Percentiles rank a stretch among this genome's conserved stretches.
These are phyloP conservation scores for Callithrix jacchus DNA, from an alignment of 2,113 vertebrate species.

Conservation along the genomic window DNA sequence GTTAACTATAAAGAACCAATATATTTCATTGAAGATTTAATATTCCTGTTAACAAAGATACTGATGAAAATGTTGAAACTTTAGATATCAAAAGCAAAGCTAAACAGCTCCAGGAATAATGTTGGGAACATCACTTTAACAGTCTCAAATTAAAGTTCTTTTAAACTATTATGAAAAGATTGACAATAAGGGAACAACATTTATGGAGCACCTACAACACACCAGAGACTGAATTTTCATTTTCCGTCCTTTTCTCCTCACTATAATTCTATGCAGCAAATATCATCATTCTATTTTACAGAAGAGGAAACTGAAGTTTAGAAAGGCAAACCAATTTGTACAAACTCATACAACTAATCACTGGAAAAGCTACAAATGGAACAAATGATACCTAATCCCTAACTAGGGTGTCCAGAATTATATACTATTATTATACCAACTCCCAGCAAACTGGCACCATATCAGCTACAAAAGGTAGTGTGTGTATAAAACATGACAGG, in stretches of 20 bases:
- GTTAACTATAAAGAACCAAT: slow-evolving; percentile 22
- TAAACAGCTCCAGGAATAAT: background rate
- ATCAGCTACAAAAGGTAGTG: slow-evolving; percentile 26
- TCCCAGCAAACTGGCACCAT: background rate
- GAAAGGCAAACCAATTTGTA: slow-evolving; percentile 14
- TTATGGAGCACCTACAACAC: background rate
- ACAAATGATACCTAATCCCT: slow-evolving; percentile 33
- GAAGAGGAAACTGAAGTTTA: background rate
- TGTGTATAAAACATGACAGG: background rate
- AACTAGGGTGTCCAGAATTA: background rate
- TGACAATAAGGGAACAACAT: slow-evolving; percentile 3
- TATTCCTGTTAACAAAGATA: background rate
- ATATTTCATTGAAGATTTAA: background rate
- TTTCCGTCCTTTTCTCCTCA: background rate
- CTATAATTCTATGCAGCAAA: background rate
- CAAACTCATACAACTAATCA: background rate
- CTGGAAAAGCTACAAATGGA: slow-evolving; percentile 21
- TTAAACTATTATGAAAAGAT: slow-evolving; percentile 15
- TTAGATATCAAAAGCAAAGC: slow-evolving; percentile 37
- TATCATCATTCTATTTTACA: background rate
- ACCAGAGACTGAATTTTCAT: slow-evolving; percentile 19
- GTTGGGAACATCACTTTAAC: slow-evolving; percentile 10
- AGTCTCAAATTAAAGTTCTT: slow-evolving; percentile 17
- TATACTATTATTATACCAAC: background rate
- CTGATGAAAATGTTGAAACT: slow-evolving; percentile 25